These are phyloP conservation scores for Acanthochromis polyacanthus DNA, from an alignment of 2,113 vertebrate species.

Conservation along the genomic window DNA sequence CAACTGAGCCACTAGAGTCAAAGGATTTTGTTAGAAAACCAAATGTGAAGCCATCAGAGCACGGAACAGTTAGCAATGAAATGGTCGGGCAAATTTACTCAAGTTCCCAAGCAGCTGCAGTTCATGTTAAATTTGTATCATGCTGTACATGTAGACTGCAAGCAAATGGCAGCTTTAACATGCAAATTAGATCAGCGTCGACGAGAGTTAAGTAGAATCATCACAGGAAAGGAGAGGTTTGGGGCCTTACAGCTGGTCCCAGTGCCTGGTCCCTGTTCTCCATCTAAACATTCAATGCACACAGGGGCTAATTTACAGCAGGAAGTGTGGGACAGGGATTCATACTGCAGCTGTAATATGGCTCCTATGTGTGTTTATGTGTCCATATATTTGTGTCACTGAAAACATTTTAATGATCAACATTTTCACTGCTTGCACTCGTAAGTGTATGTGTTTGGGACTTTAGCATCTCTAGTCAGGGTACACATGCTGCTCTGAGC, in stretches of 20 bases:
- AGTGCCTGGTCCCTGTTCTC: constrained; percentile 30
- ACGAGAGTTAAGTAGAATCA: constrained; percentile 30
- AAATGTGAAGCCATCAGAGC: constrained; percentile 40
- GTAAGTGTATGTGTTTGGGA: neutral
- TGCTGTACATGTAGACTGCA: constrained; percentile 35
- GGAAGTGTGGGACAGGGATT: constrained; percentile 15
- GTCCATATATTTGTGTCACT: constrained; percentile 9
- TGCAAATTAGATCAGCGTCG: constrained; percentile 48
- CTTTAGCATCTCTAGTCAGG: constrained; percentile 5
- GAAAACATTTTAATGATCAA: constrained; percentile 11
- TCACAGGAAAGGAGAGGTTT: constrained; percentile 38
- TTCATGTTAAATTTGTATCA: constrained; percentile 43
- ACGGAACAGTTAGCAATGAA: constrained; percentile 51
- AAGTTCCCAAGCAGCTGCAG: constrained; percentile 40
- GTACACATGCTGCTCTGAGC: constrained; percentile 4
- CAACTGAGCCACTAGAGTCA: constrained; percentile 27
- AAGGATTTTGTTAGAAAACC: constrained; percentile 29
- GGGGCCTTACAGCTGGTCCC: constrained; percentile 28
- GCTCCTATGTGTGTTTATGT: neutral
- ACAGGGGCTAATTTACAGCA: constrained; percentile 25
- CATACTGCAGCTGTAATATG: constrained; percentile 12
- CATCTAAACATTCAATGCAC: constrained; percentile 52
- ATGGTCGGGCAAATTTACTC: constrained; percentile 44
- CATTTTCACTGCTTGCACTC: neutral
- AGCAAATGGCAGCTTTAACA: constrained; percentile 60